Percentiles rank a stretch among this genome's conserved stretches.
phyloP scores from a whole-genome alignment of 2,888 invertebrate genomes.

The Neoascia interrupta region DNA sequence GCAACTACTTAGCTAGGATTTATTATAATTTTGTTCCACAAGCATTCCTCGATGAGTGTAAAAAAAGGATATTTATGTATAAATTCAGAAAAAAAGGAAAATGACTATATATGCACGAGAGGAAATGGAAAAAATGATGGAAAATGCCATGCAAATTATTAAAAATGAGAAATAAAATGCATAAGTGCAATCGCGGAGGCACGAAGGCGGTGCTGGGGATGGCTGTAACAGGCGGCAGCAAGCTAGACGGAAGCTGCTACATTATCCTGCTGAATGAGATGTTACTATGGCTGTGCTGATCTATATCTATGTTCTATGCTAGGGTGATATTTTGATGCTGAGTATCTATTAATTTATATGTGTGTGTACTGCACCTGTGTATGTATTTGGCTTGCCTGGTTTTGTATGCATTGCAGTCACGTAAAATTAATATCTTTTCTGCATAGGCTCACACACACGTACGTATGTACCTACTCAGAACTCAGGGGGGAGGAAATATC shows the following conservation, averaged over 20 bases:
- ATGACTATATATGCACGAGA: conserved; percentile 6
- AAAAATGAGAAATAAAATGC: conserved; percentile 56
- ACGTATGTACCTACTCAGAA: background rate
- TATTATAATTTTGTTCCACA: conserved; percentile 40
- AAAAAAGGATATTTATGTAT: conserved; percentile 28
- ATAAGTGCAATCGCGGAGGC: conserved; percentile 47
- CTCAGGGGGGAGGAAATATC: background rate
- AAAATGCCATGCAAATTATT: conserved; percentile 65
- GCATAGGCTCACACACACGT: conserved; percentile 9
- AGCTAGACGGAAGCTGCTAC: conserved; percentile 51
- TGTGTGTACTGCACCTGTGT: conserved; percentile 26
- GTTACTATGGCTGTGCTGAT: conserved; percentile 34
- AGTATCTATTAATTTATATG: too few species aligned
- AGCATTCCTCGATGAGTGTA: conserved; percentile 46
- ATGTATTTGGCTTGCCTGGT: conserved; percentile 8
- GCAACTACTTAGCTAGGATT: conserved; percentile 60
- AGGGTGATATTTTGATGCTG: conserved; percentile 32
- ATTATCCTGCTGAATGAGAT: conserved; percentile 54
- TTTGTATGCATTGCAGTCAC: conserved; percentile 45
- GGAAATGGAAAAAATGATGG: conserved; percentile 57
- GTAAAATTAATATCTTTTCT: conserved; percentile 45
- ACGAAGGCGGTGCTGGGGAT: conserved; percentile 27
- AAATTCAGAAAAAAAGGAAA: conserved; percentile 31
- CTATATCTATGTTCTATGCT: conserved; percentile 26
- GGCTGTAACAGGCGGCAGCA: conserved; percentile 19